A percentile compares a stretch with the other conserved stretches of the same genome.
These are phyloP conservation scores for Trichomycterus rosablanca DNA, from an alignment of 2,113 vertebrate species.

Conservation along the genomic window DNA sequence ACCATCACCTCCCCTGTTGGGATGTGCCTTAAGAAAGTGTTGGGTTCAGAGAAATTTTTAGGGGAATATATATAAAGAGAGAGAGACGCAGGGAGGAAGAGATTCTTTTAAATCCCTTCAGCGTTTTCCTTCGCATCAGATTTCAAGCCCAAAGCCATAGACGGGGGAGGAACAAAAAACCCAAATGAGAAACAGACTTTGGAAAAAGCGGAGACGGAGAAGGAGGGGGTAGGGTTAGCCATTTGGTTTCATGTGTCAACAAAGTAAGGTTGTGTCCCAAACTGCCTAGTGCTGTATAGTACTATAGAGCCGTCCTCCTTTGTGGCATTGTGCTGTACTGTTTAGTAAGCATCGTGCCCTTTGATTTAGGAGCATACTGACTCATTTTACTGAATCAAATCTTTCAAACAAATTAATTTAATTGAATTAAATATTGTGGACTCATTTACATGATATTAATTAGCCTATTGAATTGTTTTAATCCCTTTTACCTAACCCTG, in stretches of 20 bases:
- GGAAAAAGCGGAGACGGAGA: slow-evolving; percentile 39
- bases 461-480: too few relatives aligned
- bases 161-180: slow-evolving; percentile 8
- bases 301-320: too few relatives aligned
- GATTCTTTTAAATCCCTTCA: slow-evolving; percentile 46
- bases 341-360: not conserved
- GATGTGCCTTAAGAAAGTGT: not conserved
- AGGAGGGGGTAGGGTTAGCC: slow-evolving; percentile 40
- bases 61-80: not conserved
- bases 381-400: not conserved
- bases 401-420: not conserved
- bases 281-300: not conserved
- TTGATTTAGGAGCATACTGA: not conserved
- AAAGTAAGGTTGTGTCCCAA: not conserved
- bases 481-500: too few relatives aligned
- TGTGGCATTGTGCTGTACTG: too few relatives aligned
- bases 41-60: slow-evolving; percentile 6
- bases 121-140: slow-evolving; percentile 56
- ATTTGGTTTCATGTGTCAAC: slow-evolving; percentile 60
- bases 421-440: not conserved
- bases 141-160: slow-evolving; percentile 55
- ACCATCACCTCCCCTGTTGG: slow-evolving; percentile 4
- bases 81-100: slow-evolving; percentile 16
- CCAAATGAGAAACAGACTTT: slow-evolving; percentile 63
- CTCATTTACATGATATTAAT: not conserved